Conservation (phyloP, 2,113 vertebrate genomes). For the Phodopus roborovskii region DNA sequence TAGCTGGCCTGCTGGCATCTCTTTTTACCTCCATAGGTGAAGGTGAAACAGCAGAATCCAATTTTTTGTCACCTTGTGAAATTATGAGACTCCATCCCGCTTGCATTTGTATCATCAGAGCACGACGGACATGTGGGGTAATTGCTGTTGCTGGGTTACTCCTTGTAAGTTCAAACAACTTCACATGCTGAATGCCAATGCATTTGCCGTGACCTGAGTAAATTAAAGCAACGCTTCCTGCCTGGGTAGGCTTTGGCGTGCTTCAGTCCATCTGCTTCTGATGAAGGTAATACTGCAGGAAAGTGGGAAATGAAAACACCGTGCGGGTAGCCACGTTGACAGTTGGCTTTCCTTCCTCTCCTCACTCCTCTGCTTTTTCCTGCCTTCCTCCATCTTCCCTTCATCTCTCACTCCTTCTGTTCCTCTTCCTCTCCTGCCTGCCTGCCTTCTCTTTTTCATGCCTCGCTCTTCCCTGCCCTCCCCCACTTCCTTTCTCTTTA, state of each 20-base stretch:
- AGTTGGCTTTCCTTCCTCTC: neutral
- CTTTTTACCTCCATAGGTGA: conserved; percentile 43
- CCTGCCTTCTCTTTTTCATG: no score
- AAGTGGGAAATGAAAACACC: conserved; percentile 46
- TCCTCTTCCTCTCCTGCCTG: no score
- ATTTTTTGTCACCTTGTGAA: conserved; percentile 76
- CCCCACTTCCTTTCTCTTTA: no score
- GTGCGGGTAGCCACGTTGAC: neutral
- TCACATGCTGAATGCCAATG: conserved; percentile 80
- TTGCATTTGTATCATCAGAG: conserved; percentile 60
- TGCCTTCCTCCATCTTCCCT: neutral
- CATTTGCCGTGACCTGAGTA: conserved; percentile 73
- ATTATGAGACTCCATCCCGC: conserved; percentile 61
- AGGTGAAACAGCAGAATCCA: conserved; percentile 68
- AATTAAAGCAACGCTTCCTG: conserved; percentile 74
- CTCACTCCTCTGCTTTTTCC: no score
- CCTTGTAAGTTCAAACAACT: conserved; percentile 79
- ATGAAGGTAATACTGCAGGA: conserved; percentile 47
- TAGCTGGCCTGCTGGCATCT: conserved; percentile 23
- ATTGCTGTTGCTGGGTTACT: conserved; percentile 77
- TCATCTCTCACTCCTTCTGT: neutral
- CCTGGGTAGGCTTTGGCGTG: conserved; percentile 63
- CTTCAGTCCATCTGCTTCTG: conserved; percentile 66
- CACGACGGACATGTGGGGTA: conserved; percentile 63
- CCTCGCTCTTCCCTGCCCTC: accelerated